Conservation (phyloP, 1,140 invertebrate genomes). For the Hesperophylax magnus region DNA sequence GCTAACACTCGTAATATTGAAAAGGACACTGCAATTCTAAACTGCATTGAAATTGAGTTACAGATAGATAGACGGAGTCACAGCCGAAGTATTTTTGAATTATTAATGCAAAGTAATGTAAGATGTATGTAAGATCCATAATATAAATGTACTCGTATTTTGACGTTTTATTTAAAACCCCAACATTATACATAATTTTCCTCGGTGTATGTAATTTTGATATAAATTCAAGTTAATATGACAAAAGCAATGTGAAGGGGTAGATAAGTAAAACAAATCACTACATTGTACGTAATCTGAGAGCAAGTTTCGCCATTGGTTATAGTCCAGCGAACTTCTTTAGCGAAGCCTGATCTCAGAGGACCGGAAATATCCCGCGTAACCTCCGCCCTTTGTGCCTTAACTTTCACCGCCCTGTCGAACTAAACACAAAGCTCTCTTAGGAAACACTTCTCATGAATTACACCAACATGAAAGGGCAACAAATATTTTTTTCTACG, state of each 20-base stretch:
- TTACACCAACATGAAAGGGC: conserved; percentile 43
- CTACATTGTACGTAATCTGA: background rate
- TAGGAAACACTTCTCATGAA: conserved; percentile 48
- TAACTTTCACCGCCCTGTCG: conserved; percentile 40
- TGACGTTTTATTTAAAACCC: background rate
- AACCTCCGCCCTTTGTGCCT: conserved; percentile 48
- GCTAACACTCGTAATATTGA: no score
- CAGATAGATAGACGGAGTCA: no score
- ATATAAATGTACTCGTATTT: no score
- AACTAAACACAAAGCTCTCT: conserved; percentile 40
- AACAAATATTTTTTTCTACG: conserved; percentile 19
- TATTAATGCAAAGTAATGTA: no score
- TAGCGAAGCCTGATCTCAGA: conserved; percentile 23
- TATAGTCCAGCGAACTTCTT: conserved; percentile 18
- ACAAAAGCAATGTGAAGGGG: background rate
- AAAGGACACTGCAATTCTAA: no score
- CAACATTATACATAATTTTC: background rate
- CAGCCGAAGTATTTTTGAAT: no score
- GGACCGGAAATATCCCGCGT: conserved; percentile 48
- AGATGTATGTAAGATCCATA: no score
- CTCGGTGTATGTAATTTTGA: background rate
- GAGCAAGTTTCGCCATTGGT: background rate
- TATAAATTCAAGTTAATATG: background rate
- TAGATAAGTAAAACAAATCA: background rate
- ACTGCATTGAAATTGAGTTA: no score